Conservation (phyloP, 2,113 vertebrate species). For the Terrapene triunguis region DNA sequence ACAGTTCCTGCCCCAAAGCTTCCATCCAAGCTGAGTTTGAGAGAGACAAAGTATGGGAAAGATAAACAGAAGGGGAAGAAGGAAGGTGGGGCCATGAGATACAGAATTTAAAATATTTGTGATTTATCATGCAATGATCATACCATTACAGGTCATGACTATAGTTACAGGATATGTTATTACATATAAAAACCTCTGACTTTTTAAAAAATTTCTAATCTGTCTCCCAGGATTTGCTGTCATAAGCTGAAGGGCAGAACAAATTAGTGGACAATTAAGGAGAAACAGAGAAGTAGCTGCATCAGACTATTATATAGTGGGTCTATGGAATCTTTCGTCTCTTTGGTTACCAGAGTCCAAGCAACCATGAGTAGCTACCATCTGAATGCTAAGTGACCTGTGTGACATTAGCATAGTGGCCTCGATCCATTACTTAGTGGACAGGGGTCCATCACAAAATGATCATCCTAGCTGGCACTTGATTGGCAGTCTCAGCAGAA, state of each 20-base stretch:
- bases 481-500: neutral
- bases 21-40: neutral
- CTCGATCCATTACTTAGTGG: neutral
- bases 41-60: neutral
- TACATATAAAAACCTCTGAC: slow-evolving; percentile 31
- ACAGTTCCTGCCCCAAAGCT: neutral
- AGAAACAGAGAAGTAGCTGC: slow-evolving; percentile 34
- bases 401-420: neutral
- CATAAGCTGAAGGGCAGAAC: neutral
- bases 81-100: neutral
- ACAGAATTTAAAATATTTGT: slow-evolving; percentile 54
- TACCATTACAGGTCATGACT: slow-evolving; percentile 49
- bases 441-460: neutral
- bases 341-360: neutral
- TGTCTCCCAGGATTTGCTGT: slow-evolving; percentile 7
- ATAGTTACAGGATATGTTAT: slow-evolving; percentile 36
- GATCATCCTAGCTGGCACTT: neutral
- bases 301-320: neutral
- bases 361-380: neutral
- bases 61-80: neutral
- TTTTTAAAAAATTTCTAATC: neutral
- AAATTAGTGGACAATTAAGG: slow-evolving; percentile 32
- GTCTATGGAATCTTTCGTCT: neutral
- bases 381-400: neutral
- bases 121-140: slow-evolving; percentile 51